phyloP scores from a whole-genome alignment of 2,113 vertebrate genomes.

The Ranitomeya imitator region DNA sequence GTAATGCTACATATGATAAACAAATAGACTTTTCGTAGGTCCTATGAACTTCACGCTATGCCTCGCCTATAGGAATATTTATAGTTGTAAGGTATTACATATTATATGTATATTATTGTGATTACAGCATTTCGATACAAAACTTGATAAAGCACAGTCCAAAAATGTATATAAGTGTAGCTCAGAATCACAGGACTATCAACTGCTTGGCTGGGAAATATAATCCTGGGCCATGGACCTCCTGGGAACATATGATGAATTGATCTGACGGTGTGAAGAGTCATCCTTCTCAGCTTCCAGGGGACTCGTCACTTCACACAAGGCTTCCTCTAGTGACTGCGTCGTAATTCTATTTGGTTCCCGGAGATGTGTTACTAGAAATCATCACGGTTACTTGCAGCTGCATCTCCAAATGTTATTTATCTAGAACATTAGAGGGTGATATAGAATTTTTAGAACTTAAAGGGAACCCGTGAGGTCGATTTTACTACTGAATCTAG shows the following conservation, averaged over 20 bases:
- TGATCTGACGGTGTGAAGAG: not conserved
- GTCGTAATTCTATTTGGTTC: not conserved
- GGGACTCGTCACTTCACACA: not conserved
- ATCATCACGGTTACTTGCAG: not conserved
- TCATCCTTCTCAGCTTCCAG: not conserved
- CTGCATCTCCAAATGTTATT: not conserved
- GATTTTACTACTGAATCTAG: too few relatives aligned
- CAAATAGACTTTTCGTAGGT: not conserved
- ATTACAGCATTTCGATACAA: not conserved
- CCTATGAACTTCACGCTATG: not conserved
- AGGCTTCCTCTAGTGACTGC: not conserved
- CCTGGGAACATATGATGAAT: not conserved
- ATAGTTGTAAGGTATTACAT: too few relatives aligned
- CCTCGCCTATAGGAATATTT: too few relatives aligned
- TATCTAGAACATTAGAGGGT: not conserved
- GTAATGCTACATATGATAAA: too few relatives aligned
- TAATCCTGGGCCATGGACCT: not conserved
- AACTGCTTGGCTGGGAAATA: not conserved
- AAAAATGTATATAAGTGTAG: too few relatives aligned
- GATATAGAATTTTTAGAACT: not conserved
- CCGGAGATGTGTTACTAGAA: not conserved
- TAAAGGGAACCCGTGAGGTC: not conserved
- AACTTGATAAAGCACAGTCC: not conserved
- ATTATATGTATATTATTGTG: not conserved
- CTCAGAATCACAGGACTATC: not conserved